Evolutionary conservation across 2,797 vertebrate genomes (phyloP).

Genomic region (Tinamus major): DNA sequence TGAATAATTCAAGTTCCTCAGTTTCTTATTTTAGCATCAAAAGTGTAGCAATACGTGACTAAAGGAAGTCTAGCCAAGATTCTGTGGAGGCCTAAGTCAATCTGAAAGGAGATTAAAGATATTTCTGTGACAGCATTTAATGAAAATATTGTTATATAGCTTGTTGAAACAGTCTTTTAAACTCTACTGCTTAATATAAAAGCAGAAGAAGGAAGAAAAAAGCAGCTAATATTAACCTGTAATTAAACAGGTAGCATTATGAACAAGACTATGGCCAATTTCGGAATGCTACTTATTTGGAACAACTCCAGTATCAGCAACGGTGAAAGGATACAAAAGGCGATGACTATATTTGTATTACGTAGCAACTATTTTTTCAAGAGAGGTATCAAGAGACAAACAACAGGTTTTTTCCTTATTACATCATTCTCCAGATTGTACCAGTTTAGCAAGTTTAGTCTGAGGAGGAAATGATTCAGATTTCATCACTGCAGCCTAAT

Average conservation of each 20-base stretch:
- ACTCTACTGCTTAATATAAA: slow-evolving; percentile 34
- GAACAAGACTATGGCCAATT: slow-evolving; percentile 19
- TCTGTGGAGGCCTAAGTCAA: slow-evolving; percentile 32
- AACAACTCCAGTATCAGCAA: slow-evolving; percentile 53
- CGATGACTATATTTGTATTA: slow-evolving; percentile 57
- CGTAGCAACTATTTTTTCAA: slow-evolving; percentile 55
- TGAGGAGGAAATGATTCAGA: slow-evolving; percentile 72
- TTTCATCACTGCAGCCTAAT: slow-evolving; percentile 69
- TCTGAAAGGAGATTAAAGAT: slow-evolving; percentile 34
- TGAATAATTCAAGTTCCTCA: slow-evolving; percentile 75
- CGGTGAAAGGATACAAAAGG: slow-evolving; percentile 54
- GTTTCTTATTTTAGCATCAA: slow-evolving; percentile 74
- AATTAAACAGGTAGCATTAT: slow-evolving; percentile 47
- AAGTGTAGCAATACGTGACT: slow-evolving; percentile 63
- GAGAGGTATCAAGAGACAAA: slow-evolving; percentile 55
- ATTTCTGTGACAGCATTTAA: slow-evolving; percentile 17
- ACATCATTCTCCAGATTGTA: slow-evolving; percentile 69
- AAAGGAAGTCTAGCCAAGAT: slow-evolving; percentile 58
- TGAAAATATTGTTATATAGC: slow-evolving; percentile 5
- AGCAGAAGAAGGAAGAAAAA: neutral
- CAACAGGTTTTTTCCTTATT: slow-evolving; percentile 67
- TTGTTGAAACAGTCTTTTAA: slow-evolving; percentile 20
- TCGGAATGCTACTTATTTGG: slow-evolving; percentile 64
- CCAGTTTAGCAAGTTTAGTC: slow-evolving; percentile 62
- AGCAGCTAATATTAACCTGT: slow-evolving; percentile 29